These are phyloP conservation scores for Peromyscus eremicus DNA, from an alignment of 2,797 vertebrate genomes.

Conservation along the genomic window DNA sequence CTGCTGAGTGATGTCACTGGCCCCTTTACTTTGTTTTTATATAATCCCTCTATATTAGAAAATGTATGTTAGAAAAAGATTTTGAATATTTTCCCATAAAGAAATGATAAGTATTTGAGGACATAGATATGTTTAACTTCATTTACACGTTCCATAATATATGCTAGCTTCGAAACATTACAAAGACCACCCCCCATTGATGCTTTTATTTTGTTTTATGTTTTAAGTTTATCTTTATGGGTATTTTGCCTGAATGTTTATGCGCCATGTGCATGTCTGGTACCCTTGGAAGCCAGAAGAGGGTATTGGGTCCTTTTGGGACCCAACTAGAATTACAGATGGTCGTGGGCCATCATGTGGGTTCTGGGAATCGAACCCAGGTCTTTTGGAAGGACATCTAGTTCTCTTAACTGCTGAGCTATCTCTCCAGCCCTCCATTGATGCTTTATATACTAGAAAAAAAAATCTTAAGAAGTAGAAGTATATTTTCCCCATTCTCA, in stretches of 20 bases:
- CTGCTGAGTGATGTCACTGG: not conserved
- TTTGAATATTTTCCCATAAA: not conserved
- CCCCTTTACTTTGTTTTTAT: constrained; percentile 18
- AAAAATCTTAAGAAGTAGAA: not conserved
- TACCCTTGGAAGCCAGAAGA: not conserved
- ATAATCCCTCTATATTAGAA: constrained; percentile 44
- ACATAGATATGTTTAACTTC: not conserved
- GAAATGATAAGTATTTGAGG: not conserved
- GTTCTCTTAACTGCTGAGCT: not conserved
- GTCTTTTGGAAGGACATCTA: not conserved
- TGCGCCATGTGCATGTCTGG: not conserved
- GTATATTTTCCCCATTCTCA: not conserved
- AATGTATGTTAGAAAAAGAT: not conserved
- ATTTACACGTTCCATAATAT: not conserved
- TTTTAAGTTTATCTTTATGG: not conserved
- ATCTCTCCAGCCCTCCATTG: not conserved
- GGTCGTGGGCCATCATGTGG: not conserved
- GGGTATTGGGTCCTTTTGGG: too few relatives aligned
- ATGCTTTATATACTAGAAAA: not conserved
- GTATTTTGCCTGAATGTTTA: not conserved
- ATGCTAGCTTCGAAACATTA: not conserved
- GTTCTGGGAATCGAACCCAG: not conserved
- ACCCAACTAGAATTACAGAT: not conserved
- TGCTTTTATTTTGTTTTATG: not conserved
- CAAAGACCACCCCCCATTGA: not conserved